phyloP scores from a whole-genome alignment of 2,797 vertebrate species.

The Poecile montanus region DNA sequence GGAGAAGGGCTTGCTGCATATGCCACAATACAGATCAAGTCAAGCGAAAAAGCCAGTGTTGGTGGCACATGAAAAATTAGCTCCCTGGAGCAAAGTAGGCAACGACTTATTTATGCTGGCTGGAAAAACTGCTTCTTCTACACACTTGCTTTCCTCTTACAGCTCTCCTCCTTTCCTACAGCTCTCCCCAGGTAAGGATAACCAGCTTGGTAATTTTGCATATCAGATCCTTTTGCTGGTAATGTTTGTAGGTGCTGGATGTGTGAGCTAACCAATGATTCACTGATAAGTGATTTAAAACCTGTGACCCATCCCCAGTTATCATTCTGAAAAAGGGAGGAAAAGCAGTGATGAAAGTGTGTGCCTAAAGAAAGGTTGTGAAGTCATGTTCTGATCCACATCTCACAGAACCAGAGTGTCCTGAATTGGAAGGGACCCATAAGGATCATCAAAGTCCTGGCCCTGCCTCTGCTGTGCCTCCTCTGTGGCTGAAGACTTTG shows the following conservation, averaged over 20 bases:
- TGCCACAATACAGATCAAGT: constrained; percentile 58
- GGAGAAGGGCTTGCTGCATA: constrained; percentile 45
- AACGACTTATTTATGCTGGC: not conserved
- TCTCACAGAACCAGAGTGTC: not conserved
- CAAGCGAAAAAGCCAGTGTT: constrained; percentile 56
- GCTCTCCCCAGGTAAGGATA: not conserved
- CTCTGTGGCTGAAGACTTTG: not conserved
- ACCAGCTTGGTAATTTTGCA: not conserved
- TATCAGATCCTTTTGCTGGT: not conserved
- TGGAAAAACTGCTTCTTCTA: constrained; percentile 16
- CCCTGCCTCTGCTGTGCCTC: not conserved
- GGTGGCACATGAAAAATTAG: constrained; percentile 71
- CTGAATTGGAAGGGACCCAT: not conserved
- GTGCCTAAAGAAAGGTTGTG: not conserved
- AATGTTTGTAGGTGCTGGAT: not conserved
- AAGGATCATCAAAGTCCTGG: not conserved
- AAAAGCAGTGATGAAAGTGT: not conserved
- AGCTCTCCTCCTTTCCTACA: not conserved
- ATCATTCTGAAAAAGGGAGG: not conserved
- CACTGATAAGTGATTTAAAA: not conserved
- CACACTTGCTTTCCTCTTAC: not conserved
- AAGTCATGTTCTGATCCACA: not conserved
- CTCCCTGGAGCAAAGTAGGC: constrained; percentile 59
- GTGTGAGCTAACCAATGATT: not conserved
- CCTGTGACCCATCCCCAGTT: not conserved